Conservation (phyloP, 2,888 invertebrate species). For the Platycnemis pennipes region DNA sequence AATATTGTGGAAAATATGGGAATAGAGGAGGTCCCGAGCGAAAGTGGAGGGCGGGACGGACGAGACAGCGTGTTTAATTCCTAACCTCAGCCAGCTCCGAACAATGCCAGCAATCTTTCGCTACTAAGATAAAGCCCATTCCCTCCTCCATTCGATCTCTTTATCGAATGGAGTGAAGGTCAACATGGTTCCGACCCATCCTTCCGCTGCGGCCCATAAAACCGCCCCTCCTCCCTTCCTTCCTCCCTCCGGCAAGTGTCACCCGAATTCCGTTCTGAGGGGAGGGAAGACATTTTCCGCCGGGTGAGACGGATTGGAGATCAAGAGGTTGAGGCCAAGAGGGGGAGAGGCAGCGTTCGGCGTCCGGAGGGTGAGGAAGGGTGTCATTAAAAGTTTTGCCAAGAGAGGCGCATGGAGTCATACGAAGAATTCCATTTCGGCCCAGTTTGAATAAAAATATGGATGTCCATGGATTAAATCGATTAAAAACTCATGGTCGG, state of each 20-base stretch:
- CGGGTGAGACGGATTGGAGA: background rate
- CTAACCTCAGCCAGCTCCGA: background rate
- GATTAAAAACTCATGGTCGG: too few relatives aligned
- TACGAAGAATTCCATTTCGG: background rate
- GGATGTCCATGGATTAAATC: too few relatives aligned
- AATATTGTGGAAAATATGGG: too few relatives aligned
- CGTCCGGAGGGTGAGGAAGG: background rate
- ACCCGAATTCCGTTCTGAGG: background rate
- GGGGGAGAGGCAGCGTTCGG: background rate
- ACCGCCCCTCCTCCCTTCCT: background rate
- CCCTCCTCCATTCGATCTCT: conserved; percentile 7
- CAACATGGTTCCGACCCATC: background rate
- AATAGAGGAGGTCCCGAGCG: background rate
- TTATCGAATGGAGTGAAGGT: background rate
- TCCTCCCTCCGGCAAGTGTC: background rate
- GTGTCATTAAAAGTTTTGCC: background rate
- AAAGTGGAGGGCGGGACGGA: background rate
- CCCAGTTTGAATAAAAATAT: background rate
- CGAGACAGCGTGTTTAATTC: background rate
- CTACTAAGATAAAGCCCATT: background rate
- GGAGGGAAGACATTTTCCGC: background rate
- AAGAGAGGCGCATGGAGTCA: background rate
- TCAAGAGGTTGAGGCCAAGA: background rate
- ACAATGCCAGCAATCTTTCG: background rate
- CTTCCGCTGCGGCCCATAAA: conserved; percentile 6